These are phyloP conservation scores for Drosophila paramelanica DNA, from an alignment of 2,888 invertebrate genomes.

Conservation along the genomic window DNA sequence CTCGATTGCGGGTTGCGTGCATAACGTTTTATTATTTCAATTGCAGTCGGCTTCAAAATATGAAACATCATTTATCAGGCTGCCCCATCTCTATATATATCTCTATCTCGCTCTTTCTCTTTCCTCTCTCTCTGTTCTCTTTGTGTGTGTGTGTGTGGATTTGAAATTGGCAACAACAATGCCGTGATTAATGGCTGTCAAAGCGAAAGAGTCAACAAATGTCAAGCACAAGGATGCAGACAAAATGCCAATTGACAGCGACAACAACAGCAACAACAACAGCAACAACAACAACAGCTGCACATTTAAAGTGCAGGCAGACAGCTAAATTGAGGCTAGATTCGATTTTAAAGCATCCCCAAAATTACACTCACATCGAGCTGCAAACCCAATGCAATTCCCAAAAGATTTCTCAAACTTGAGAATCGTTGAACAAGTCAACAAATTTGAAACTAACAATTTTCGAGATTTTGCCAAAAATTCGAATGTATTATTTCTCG, in stretches of 20 bases:
- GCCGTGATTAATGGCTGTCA: constrained; percentile 79
- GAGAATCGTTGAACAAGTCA: too few relatives aligned
- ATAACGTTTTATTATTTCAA: constrained; percentile 76
- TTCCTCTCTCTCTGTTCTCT: neutral
- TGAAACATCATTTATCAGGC: constrained; percentile 75
- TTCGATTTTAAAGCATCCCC: too few relatives aligned
- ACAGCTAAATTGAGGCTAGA: constrained; percentile 7
- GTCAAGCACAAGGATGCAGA: constrained; percentile 57
- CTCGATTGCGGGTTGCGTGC: neutral
- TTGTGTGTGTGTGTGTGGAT: constrained; percentile 57
- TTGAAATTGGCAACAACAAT: constrained; percentile 77
- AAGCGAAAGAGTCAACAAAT: constrained; percentile 80
- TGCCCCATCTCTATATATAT: neutral
- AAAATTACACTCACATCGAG: too few relatives aligned
- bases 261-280: constrained; percentile 29
- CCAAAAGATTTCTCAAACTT: too few relatives aligned
- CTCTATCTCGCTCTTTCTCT: neutral
- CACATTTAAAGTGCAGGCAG: constrained; percentile 17
- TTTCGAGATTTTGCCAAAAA: too few relatives aligned
- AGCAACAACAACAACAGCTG: constrained; percentile 24
- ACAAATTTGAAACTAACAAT: too few relatives aligned
- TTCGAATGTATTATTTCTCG: too few relatives aligned
- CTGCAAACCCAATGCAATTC: too few relatives aligned
- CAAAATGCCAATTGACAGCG: constrained; percentile 56
- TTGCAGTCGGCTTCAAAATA: constrained; percentile 71